phyloP scores from a whole-genome alignment of 2,888 invertebrate species.

The Kryphioiulus occultus region DNA sequence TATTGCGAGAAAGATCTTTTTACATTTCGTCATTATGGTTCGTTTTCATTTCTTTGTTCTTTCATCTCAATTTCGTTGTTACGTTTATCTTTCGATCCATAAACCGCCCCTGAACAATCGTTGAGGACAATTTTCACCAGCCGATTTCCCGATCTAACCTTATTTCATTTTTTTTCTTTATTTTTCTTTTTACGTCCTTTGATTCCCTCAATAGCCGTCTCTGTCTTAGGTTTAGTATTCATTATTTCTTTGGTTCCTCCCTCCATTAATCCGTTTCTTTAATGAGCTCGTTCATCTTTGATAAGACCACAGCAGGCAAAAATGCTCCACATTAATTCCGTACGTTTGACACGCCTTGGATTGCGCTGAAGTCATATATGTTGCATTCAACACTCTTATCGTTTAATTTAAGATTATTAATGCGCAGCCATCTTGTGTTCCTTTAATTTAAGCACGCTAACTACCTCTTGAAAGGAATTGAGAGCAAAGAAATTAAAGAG shows the following conservation, averaged over 20 bases:
- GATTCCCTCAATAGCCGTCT: background rate
- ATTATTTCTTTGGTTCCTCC: constrained; percentile 37
- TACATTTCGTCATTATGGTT: background rate
- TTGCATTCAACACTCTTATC: constrained; percentile 25
- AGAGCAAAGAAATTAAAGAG: background rate
- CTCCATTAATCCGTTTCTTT: constrained; percentile 29
- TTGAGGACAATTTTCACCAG: background rate
- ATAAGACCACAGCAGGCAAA: constrained; percentile 2
- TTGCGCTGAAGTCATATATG: background rate
- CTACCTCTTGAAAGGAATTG: background rate
- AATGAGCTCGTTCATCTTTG: constrained; percentile 42
- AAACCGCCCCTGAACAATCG: background rate
- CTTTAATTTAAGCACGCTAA: background rate
- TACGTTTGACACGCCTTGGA: background rate
- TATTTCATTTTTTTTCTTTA: background rate
- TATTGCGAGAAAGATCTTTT: background rate
- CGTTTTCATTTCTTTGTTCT: background rate
- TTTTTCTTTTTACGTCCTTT: background rate
- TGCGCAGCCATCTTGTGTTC: background rate
- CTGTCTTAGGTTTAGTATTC: background rate
- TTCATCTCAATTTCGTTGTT: background rate
- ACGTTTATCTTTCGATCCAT: background rate
- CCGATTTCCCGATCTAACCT: constrained; percentile 2
- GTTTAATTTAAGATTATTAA: constrained; percentile 6
- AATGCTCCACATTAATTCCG: constrained; percentile 10